These are phyloP conservation scores for Himalopsyche tibetana DNA, from an alignment of 2,888 invertebrate species.

Conservation along the genomic window DNA sequence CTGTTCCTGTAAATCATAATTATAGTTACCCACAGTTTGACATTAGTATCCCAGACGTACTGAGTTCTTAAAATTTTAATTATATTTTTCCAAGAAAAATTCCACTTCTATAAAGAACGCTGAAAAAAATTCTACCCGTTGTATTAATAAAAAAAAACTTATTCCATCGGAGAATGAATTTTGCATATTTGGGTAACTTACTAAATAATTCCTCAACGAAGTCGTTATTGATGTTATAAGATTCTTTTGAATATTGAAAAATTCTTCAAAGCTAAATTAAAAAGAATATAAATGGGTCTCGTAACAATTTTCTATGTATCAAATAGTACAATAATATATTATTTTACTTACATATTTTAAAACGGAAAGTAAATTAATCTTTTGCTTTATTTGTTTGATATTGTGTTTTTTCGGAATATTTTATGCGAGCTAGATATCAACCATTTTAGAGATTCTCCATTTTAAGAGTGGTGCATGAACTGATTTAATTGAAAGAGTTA, in stretches of 20 bases:
- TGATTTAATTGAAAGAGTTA: too few species aligned
- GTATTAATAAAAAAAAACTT: not conserved
- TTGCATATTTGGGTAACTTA: constrained; percentile 9
- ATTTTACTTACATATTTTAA: too few species aligned
- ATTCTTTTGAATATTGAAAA: constrained; percentile 36
- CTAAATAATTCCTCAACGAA: not conserved
- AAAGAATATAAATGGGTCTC: too few species aligned
- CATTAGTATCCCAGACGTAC: not conserved
- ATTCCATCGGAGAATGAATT: not conserved
- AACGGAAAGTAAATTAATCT: too few species aligned
- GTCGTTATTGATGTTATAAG: not conserved
- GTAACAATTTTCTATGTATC: too few species aligned
- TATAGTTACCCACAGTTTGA: constrained; percentile 33
- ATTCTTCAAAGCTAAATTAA: not conserved
- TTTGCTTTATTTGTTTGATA: too few species aligned
- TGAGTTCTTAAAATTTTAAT: constrained; percentile 40
- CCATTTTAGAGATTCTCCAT: too few species aligned
- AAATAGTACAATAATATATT: too few species aligned
- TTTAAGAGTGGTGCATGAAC: too few species aligned
- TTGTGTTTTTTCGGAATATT: too few species aligned
- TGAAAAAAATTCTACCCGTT: not conserved
- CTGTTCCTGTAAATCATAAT: too few species aligned
- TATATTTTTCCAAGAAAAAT: constrained; percentile 33
- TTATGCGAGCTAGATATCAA: too few species aligned
- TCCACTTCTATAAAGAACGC: constrained; percentile 7